Conservation (phyloP, 1,140 invertebrate species). For the Mya arenaria region DNA sequence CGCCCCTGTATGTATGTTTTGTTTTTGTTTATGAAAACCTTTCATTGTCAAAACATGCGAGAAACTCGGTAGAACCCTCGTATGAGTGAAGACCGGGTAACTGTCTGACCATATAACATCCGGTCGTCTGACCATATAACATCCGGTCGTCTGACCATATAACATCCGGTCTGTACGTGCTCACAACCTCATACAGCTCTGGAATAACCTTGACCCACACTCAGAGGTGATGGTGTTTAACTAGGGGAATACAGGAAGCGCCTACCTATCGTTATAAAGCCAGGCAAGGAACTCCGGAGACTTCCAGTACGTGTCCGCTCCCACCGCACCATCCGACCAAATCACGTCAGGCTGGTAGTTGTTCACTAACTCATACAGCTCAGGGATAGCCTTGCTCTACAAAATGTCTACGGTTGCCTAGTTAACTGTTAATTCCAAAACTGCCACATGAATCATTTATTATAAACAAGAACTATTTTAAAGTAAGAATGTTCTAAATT, state of each 20-base stretch:
- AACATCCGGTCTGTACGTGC: conserved; percentile 19
- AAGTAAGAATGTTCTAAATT: too few species aligned
- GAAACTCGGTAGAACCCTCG: not conserved
- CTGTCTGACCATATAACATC: conserved; percentile 17
- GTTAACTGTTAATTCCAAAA: too few species aligned
- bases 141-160: conserved; percentile 19
- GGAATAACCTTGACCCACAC: conserved; percentile 79
- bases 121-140: too few species aligned
- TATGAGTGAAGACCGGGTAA: conserved; percentile 2
- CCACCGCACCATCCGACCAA: conserved; percentile 12
- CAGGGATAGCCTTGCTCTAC: conserved; percentile 81
- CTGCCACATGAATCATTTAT: too few species aligned
- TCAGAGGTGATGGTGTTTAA: not conserved
- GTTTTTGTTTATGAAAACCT: too few species aligned
- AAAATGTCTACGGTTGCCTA: conserved; percentile 78
- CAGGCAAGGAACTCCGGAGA: conserved; percentile 6
- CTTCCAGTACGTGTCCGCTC: conserved; percentile 18
- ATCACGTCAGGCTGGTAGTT: conserved; percentile 21
- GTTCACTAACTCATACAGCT: conserved; percentile 65
- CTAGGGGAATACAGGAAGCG: conserved; percentile 40
- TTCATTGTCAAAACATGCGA: conserved; percentile 84
- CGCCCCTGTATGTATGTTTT: too few species aligned
- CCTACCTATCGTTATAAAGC: conserved; percentile 94
- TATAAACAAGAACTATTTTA: too few species aligned
- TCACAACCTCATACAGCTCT: conserved; percentile 72